Conservation (phyloP, 1,140 invertebrate species). For the Amphibalanus amphitrite region DNA sequence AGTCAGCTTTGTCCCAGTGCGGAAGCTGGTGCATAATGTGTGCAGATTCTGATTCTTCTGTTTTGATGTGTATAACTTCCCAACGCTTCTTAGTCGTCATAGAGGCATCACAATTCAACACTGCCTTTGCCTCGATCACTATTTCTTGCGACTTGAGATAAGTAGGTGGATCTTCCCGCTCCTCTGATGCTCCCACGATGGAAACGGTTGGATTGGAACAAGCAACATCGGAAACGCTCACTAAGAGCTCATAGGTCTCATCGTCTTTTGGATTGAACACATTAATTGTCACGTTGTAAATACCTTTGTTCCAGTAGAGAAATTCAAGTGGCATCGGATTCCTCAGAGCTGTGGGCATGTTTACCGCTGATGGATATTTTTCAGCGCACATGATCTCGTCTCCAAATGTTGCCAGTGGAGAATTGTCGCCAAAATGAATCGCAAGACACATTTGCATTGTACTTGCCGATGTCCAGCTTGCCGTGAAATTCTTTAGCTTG, state of each 20-base stretch:
- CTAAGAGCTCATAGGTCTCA: not conserved
- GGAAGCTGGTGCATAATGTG: not conserved
- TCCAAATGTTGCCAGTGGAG: not conserved
- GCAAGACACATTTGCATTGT: not conserved
- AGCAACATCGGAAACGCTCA: not conserved
- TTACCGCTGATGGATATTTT: not conserved
- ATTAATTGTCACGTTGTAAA: not conserved
- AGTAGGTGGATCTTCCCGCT: not conserved
- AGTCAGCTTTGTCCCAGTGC: not conserved
- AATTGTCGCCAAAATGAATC: not conserved
- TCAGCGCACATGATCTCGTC: not conserved
- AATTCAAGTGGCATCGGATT: not conserved
- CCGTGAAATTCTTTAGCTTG: not conserved
- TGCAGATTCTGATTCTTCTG: not conserved
- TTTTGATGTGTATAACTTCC: not conserved
- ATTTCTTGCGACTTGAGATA: not conserved
- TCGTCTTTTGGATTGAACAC: not conserved
- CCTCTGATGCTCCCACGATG: not conserved
- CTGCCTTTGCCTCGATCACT: not conserved
- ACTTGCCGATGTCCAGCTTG: not conserved
- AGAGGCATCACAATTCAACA: not conserved
- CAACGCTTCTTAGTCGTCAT: not conserved
- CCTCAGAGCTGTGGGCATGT: not conserved
- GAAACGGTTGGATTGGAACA: not conserved
- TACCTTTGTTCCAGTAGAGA: not conserved